Evolutionary conservation across 2,797 vertebrate genomes (phyloP), one percentile per base, ranked within the genome.

Genomic region (Adrianichthys oophorus): DNA sequence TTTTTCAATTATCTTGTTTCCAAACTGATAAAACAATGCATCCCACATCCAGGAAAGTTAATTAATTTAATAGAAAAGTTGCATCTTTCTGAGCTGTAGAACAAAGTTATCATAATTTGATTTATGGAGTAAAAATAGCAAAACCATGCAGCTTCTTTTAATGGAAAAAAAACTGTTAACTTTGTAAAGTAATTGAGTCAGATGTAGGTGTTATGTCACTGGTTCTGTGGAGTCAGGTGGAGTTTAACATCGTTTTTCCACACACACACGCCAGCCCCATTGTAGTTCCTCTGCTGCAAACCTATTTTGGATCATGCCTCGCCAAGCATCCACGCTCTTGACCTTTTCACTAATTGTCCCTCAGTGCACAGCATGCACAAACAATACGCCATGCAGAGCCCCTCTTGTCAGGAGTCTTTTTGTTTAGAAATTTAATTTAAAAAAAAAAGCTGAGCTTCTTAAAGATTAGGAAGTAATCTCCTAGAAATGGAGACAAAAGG

Each of bases 301-400:
- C 69, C 24, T 49, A 89, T 91, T 92, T 91, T 83, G 7, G 65
- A 86, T 69, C 68, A 54, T 87, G 88, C 79, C 85, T 76, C 32
- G 69, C 62, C 14, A 78, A 87, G 85, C 59, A 88, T 90, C 55
- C 52, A 42, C 63, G 72, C 66, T 51, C 16, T 54, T 7, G 80
- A 82, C 82, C 84, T 82, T 72, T 74, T 77, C 70, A 86, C 82
- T 84, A 76, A 54, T 63, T 42, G 66, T 82, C 68, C 72, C 62
- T 43, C 45, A 15, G 62, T 70, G 46, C 19, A 14, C 37, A 17
- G 52, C 53, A 57, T 53, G 12, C 40, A 58, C 52, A 24, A 43
- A 56, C 24, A 29, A 58, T 19, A 68, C 52, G 40, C 23, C 32
- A 37, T 37, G 40, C 24, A 26, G 49, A 47, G 29, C 61, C 18